These are phyloP conservation scores for Elymnias hypermnestra DNA, from an alignment of 1,140 invertebrate species.

Conservation along the genomic window DNA sequence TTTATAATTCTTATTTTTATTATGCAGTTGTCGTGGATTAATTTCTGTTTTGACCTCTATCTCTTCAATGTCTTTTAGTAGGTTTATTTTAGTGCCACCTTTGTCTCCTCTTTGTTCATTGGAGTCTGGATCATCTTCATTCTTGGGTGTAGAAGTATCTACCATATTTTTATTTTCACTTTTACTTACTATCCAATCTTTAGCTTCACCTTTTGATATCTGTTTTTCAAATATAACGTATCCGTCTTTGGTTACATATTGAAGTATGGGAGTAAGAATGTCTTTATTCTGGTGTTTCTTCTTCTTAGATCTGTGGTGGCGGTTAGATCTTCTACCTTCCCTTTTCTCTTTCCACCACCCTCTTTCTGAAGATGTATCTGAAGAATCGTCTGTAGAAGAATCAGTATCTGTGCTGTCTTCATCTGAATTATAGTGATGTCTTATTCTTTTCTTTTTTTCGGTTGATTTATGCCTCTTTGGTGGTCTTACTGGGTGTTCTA, in stretches of 20 bases:
- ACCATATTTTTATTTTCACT: conserved; percentile 18
- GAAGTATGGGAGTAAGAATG: conserved; percentile 45
- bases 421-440: conserved; percentile 11
- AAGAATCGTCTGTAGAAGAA: conserved; percentile 26
- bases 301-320: conserved; percentile 21
- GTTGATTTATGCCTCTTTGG: conserved; percentile 18
- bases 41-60: conserved; percentile 21
- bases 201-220: conserved; percentile 56
- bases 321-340: conserved; percentile 20
- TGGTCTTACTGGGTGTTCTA: conserved; percentile 4
- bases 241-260: conserved; percentile 62
- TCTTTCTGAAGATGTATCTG: conserved; percentile 29
- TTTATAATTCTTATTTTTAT: conserved; percentile 13
- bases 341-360: conserved; percentile 34
- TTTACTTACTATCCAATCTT: conserved; percentile 43
- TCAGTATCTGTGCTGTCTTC: conserved; percentile 33
- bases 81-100: conserved; percentile 9
- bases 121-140: conserved; percentile 19
- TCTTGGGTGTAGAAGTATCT: conserved; percentile 6
- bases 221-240: conserved; percentile 65
- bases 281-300: conserved; percentile 29
- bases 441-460: conserved; percentile 17
- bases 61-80: conserved; percentile 19
- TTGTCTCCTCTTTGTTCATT: conserved; percentile 13
- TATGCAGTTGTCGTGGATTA: conserved; percentile 5